Evolutionary conservation across 2,888 invertebrate species (phyloP), one percentile per base, ranked within the genome.

Genomic region (Brenthis daphne): DNA sequence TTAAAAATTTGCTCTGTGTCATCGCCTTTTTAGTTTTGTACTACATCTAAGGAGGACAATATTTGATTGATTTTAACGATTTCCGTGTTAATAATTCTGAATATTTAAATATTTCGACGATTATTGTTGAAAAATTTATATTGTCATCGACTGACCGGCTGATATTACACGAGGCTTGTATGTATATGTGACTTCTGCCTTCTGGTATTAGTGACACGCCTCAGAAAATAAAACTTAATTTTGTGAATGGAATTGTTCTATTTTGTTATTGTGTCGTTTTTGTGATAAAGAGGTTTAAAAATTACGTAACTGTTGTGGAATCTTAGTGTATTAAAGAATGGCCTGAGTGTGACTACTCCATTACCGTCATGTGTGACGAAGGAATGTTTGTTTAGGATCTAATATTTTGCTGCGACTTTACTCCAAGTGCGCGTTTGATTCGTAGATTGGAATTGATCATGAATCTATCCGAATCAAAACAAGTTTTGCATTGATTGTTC

Each of bases 111-210:
- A 86, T 85, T 82, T 86, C 80, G 81, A 84, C 82, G 89, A 88
- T 89, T 88, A 86, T 84, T 87, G 88, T 85, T 43, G 83, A 82
- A 80, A 82, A 88, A 90, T 90, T 90, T 90, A 88, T 84, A 92
- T 92, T 92, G 93, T 92, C 92, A 93, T 91, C 92, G 92, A 91
- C 89, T 89, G 92, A 93, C 93, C 93, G 93, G 93, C 93, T 93
- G 93, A 93, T 93, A 93, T 92, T 92, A 92, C 92, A 92, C 92
- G 91, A 92, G 92, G 93, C 92, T 92, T 92, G 92, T 92, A 93
- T 93, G 92, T 92, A 89, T 92, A 91, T 87, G 92, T 90, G 91
- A 92, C 92, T 93, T 89, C 90, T 92, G 84, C 90, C 89, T 92
- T 89, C 90, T 90, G 89, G 89, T 91, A 90, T 91, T 90, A 89